Base-by-base conservation (phyloP, 1,140 invertebrate genomes). In the Mylabris phalerata region DNA sequence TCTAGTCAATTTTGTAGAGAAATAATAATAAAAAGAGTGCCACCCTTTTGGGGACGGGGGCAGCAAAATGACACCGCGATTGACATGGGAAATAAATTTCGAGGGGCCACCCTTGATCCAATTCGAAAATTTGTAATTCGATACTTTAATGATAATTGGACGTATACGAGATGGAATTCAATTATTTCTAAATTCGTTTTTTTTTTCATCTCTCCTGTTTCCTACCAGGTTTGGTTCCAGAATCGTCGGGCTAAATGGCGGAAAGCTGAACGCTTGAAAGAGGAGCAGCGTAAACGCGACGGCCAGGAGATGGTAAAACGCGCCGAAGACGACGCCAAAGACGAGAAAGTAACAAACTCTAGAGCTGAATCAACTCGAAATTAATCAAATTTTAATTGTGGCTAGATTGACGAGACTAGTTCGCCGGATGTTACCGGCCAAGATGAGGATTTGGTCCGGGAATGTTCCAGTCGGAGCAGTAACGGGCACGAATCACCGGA, bases 221-320 rank as follows among this genome's bases (percentile, higher is more conserved):
- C 4, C 32, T 1, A 32, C 19, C 71, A 94, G 92, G 92, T 95
- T 2, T 95, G 92, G 93, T 95, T 95, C 72, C 92, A 95, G 84
- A 95, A 95, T 73, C 82, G 93, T 38, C 78, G 93, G 45, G 92
- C 93, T 38, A 95, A 96, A 77, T 95, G 92, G 91, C 82, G 93
- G 57, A 95, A 96, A 75, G 90, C 89, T 41, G 92, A 94, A 71
- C 79, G 91, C 13, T 80, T 93, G 67, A 92, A 93, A 77, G 91
- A 94, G 70, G 92, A 94, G 71, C 90, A 93, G 72, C 76, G 88
- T 51, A 92, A 91, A 71, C 78, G 89, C 26, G 89, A 92, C 63
- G 87, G 85, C 47, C 82, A 82, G 48, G 84, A 84, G 13, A 76
- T 82, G 39, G 75, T 80, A 61, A 75, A 80, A 40, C 77, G 79